These are phyloP conservation scores for Choristoneura fumiferana DNA, from an alignment of 1,140 invertebrate species.

Conservation along the genomic window DNA sequence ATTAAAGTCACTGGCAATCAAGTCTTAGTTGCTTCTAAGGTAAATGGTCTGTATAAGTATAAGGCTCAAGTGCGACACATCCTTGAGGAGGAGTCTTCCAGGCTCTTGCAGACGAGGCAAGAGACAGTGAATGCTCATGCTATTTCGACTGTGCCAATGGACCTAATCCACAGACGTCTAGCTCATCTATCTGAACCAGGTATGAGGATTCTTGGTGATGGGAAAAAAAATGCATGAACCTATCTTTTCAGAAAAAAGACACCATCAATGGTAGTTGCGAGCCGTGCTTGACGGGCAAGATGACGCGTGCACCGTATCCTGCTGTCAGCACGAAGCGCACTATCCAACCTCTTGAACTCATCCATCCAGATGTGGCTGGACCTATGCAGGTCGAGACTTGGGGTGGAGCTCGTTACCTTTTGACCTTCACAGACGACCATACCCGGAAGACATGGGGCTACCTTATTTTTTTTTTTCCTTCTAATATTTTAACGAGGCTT, in stretches of 20 bases:
- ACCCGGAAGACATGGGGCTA: constrained; percentile 58
- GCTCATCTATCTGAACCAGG: neutral
- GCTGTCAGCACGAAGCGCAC: neutral
- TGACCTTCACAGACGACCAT: constrained; percentile 72
- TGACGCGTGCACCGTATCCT: neutral
- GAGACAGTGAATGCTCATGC: neutral
- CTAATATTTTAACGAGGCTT: no score
- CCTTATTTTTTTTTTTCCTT: no score
- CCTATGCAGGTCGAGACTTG: constrained; percentile 56
- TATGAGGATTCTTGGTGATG: constrained; percentile 8
- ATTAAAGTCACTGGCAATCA: constrained; percentile 7
- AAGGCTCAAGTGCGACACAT: neutral
- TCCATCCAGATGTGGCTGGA: constrained; percentile 67
- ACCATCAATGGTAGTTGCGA: neutral
- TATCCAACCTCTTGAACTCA: constrained; percentile 24
- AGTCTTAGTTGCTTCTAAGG: neutral
- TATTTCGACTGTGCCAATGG: neutral
- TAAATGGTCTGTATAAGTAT: constrained; percentile 15
- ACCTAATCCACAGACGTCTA: constrained; percentile 17
- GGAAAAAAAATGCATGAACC: neutral
- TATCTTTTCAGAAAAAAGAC: neutral
- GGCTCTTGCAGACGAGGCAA: constrained; percentile 36
- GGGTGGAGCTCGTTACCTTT: constrained; percentile 53
- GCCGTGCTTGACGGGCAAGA: neutral
- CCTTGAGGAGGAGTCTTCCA: constrained; percentile 30